These are phyloP conservation scores for Takifugu rubripes DNA, from an alignment of 2,797 vertebrate genomes.

Conservation along the genomic window DNA sequence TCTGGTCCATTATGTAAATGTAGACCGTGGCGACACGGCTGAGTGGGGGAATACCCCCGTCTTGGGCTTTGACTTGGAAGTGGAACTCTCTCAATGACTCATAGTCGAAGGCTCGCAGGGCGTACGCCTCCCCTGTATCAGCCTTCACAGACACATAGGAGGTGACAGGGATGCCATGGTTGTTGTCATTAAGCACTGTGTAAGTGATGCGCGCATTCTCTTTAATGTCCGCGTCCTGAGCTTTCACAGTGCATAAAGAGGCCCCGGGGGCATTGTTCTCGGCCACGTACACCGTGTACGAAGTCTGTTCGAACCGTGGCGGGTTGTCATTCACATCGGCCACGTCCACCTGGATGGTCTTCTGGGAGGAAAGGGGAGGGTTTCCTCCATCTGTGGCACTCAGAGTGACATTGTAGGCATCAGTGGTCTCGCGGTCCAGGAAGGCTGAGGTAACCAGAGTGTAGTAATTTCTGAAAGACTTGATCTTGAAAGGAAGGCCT, in stretches of 20 bases:
- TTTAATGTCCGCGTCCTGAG: slow-evolving; percentile 87
- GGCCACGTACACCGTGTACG: slow-evolving; percentile 88
- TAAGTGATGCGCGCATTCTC: slow-evolving; percentile 93
- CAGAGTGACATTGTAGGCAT: slow-evolving; percentile 93
- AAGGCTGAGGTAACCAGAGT: slow-evolving; percentile 90
- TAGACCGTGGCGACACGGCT: slow-evolving; percentile 90
- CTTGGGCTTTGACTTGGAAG: slow-evolving; percentile 91
- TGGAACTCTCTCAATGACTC: slow-evolving; percentile 93
- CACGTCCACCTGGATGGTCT: slow-evolving; percentile 89
- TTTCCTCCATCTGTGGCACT: slow-evolving; percentile 88
- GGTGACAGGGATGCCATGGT: slow-evolving; percentile 89
- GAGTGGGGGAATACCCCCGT: slow-evolving; percentile 86
- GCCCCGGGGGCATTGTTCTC: slow-evolving; percentile 92
- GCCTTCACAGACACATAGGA: slow-evolving; percentile 93
- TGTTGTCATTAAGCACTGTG: slow-evolving; percentile 88
- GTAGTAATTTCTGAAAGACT: slow-evolving; percentile 96
- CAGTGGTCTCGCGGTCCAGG: slow-evolving; percentile 88
- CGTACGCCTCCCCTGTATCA: slow-evolving; percentile 88
- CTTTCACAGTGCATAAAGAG: slow-evolving; percentile 88
- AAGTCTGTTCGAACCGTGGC: slow-evolving; percentile 86
- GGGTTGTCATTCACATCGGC: slow-evolving; percentile 96
- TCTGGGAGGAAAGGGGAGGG: slow-evolving; percentile 89
- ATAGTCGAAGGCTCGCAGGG: slow-evolving; percentile 93
- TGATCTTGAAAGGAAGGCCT: slow-evolving; percentile 89
- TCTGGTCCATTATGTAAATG: slow-evolving; percentile 91